These are phyloP conservation scores for Frieseomelitta varia DNA, from an alignment of 1,140 invertebrate species.

Conservation along the genomic window DNA sequence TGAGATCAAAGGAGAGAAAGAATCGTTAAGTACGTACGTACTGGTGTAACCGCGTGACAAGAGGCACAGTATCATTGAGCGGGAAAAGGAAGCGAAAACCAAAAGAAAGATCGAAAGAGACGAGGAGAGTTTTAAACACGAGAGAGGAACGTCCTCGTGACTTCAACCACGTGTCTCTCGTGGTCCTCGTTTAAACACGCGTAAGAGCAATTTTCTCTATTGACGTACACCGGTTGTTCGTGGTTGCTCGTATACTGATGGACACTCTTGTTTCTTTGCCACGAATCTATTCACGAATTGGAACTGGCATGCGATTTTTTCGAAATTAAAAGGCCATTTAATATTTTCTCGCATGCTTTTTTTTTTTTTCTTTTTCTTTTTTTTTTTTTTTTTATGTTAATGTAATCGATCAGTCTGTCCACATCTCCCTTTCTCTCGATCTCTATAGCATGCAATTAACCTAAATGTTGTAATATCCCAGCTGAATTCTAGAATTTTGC, in stretches of 20 bases:
- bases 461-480: background rate
- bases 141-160: slow-evolving; percentile 60
- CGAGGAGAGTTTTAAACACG: slow-evolving; percentile 30
- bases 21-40: background rate
- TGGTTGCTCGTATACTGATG: slow-evolving; percentile 5
- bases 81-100: slow-evolving; percentile 13
- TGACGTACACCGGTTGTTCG: slow-evolving; percentile 42
- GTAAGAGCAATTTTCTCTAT: slow-evolving; percentile 68
- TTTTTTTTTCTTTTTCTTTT: too few species aligned
- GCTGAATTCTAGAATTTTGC: background rate
- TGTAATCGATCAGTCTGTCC: background rate
- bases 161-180: slow-evolving; percentile 64
- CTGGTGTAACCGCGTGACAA: background rate
- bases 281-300: background rate
- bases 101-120: slow-evolving; percentile 36
- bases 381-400: background rate
- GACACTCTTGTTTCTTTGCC: background rate
- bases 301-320: background rate
- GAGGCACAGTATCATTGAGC: background rate
- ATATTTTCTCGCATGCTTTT: background rate
- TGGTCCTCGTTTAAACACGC: slow-evolving; percentile 63
- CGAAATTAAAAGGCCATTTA: background rate
- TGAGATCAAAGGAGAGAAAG: background rate
- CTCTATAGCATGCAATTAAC: background rate
- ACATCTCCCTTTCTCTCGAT: background rate